A percentile compares a stretch with the other conserved stretches of the same genome.
These are phyloP conservation scores for Nephrotoma guestfalica DNA, from an alignment of 2,888 invertebrate species.

Conservation along the genomic window DNA sequence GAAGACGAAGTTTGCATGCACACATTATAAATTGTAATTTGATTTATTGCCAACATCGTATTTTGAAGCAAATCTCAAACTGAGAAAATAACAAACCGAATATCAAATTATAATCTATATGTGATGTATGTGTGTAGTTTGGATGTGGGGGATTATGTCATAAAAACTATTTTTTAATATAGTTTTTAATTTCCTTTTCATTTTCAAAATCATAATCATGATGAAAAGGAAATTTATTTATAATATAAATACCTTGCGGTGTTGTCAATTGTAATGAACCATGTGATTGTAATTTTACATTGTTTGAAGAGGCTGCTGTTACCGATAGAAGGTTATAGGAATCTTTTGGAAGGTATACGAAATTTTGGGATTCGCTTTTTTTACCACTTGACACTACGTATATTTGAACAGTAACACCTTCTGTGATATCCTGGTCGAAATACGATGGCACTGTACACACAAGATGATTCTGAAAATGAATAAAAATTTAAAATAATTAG, in stretches of 20 bases:
- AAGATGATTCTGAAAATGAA: slow-evolving; percentile 56
- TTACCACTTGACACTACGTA: slow-evolving; percentile 73
- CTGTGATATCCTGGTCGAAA: slow-evolving; percentile 44
- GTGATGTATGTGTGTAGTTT: not conserved
- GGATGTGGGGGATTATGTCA: not conserved
- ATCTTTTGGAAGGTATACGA: slow-evolving; percentile 58
- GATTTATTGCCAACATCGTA: not conserved
- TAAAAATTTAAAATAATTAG: slow-evolving; percentile 11
- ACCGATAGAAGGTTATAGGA: slow-evolving; percentile 17
- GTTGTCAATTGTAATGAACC: slow-evolving; percentile 19
- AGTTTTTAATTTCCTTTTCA: not conserved
- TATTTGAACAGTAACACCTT: slow-evolving; percentile 59
- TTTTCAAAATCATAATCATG: not conserved
- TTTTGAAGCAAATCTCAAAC: not conserved
- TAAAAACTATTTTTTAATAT: not conserved
- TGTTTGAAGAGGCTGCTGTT: not conserved
- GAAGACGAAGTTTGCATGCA: not conserved
- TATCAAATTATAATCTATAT: not conserved
- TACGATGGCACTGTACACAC: slow-evolving; percentile 77
- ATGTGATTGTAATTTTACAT: not conserved
- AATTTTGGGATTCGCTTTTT: slow-evolving; percentile 71
- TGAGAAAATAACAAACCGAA: not conserved
- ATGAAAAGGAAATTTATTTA: slow-evolving; percentile 4
- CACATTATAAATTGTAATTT: not conserved
- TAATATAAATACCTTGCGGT: slow-evolving; percentile 25